phyloP scores from a whole-genome alignment of 2,888 invertebrate species.

The Aphrophora alni region DNA sequence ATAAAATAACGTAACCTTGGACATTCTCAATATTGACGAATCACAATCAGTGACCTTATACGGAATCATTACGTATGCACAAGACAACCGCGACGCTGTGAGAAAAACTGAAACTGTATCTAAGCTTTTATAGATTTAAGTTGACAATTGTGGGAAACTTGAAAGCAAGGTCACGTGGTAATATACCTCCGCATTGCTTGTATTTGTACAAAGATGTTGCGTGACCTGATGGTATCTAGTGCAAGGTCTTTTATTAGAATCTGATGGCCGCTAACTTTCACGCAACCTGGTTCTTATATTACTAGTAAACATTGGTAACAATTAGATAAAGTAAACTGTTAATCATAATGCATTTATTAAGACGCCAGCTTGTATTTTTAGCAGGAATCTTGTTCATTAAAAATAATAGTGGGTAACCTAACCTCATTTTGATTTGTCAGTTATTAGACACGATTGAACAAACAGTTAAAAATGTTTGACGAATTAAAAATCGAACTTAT shows the following conservation, averaged over 20 bases:
- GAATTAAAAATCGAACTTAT: too few species aligned
- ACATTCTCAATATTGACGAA: neutral
- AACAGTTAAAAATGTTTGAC: too few species aligned
- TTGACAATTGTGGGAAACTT: neutral
- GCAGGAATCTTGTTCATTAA: too few species aligned
- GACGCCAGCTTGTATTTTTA: too few species aligned
- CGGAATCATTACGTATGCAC: neutral
- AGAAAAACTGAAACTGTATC: neutral
- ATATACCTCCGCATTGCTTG: neutral
- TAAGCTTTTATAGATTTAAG: neutral
- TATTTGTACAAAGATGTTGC: neutral
- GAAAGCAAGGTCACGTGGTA: neutral
- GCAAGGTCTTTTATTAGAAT: neutral
- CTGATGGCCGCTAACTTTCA: neutral
- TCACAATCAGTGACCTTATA: neutral
- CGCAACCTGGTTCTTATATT: too few species aligned
- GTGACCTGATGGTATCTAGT: neutral
- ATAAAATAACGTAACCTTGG: neutral
- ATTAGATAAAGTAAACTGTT: too few species aligned
- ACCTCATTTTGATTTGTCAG: too few species aligned
- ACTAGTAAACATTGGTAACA: too few species aligned
- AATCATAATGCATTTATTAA: too few species aligned
- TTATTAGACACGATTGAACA: too few species aligned
- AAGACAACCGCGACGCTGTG: neutral
- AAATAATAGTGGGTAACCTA: too few species aligned